Conservation (phyloP, 1,140 invertebrate genomes). For the Ceratina australensis region DNA sequence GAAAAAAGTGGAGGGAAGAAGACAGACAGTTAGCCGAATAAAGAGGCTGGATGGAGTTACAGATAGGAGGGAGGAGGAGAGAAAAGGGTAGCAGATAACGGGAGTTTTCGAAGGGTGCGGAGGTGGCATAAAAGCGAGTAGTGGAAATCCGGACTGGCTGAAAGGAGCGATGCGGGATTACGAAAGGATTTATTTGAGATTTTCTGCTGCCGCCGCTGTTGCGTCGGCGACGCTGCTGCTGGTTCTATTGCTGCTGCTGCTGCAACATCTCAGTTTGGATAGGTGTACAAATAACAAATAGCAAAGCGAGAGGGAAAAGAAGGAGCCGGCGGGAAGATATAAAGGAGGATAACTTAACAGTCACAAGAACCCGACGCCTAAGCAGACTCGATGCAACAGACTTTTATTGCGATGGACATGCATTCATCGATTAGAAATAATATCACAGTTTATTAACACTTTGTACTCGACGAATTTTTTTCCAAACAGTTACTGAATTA, state of each 20-base stretch:
- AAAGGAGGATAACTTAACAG: slow-evolving; percentile 45
- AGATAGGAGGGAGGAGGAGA: slow-evolving; percentile 6
- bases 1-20: not conserved
- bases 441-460: too few relatives aligned
- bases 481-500: too few relatives aligned
- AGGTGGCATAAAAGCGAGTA: slow-evolving; percentile 72
- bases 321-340: not conserved
- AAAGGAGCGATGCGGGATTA: slow-evolving; percentile 78
- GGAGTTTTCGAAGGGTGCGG: slow-evolving; percentile 55
- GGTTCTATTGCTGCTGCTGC: slow-evolving; percentile 2
- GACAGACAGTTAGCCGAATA: slow-evolving; percentile 15
- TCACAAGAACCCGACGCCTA: slow-evolving; percentile 46
- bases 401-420: not conserved
- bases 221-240: slow-evolving; percentile 25
- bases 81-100: slow-evolving; percentile 28
- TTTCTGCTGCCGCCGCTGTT: slow-evolving; percentile 67
- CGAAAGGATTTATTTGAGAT: slow-evolving; percentile 79
- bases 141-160: slow-evolving; percentile 75
- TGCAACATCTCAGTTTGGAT: slow-evolving; percentile 66
- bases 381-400: slow-evolving; percentile 34
- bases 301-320: not conserved
- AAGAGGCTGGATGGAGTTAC: not conserved
- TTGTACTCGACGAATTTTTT: too few relatives aligned
- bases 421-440: too few relatives aligned
- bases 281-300: slow-evolving; percentile 73